These are phyloP conservation scores for Hyphantria cunea DNA, from an alignment of 1,140 invertebrate genomes.

Conservation along the genomic window DNA sequence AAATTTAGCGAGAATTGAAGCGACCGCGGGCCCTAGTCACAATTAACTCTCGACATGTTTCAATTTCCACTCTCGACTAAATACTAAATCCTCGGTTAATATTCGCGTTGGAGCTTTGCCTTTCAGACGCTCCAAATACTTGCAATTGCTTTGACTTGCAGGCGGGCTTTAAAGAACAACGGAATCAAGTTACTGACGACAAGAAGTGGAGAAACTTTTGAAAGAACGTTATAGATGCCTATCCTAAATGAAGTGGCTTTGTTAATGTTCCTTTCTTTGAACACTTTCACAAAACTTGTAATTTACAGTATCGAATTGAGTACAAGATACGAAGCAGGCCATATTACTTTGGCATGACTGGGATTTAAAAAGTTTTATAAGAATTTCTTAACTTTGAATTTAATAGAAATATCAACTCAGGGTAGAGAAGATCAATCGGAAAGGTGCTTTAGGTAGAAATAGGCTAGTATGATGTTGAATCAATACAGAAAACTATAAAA, in stretches of 20 bases:
- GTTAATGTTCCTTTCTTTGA: conserved; percentile 17
- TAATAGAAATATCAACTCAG: conserved; percentile 8
- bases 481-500: conserved; percentile 15
- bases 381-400: conserved; percentile 10
- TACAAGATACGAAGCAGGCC: conserved; percentile 1
- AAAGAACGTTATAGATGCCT: conserved; percentile 17
- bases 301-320: conserved; percentile 10
- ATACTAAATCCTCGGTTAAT: conserved; percentile 56
- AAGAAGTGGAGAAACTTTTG: conserved; percentile 17
- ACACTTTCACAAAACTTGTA: conserved; percentile 14
- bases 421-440: background rate
- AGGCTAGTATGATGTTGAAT: conserved; percentile 12
- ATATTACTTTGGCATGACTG: conserved; percentile 4
- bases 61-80: conserved; percentile 58
- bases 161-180: conserved; percentile 24
- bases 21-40: conserved; percentile 42
- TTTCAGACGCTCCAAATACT: conserved; percentile 38
- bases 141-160: conserved; percentile 34
- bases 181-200: conserved; percentile 18
- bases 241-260: background rate
- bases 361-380: conserved; percentile 14
- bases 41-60: conserved; percentile 67
- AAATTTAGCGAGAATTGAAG: conserved; percentile 32
- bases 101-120: conserved; percentile 39
- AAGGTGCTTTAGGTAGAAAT: conserved; percentile 2